Conservation (phyloP, 1,140 invertebrate genomes). For the Lepidurus arcticus region DNA sequence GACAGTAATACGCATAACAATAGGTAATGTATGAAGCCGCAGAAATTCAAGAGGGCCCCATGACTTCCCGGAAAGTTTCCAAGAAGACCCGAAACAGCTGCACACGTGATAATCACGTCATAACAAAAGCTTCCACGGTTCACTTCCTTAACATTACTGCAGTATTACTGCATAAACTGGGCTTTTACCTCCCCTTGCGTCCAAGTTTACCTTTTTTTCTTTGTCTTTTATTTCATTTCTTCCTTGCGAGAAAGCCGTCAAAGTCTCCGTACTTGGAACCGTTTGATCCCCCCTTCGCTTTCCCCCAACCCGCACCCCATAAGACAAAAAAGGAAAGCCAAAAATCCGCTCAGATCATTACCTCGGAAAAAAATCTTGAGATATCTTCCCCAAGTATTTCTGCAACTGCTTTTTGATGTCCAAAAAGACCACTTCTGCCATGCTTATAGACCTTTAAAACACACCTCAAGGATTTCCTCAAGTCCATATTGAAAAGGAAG, state of each 20-base stretch:
- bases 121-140: slow-evolving; percentile 4
- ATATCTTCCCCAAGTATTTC: no score
- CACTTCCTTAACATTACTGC: slow-evolving; percentile 8
- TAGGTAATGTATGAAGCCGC: background rate
- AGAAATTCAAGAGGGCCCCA: background rate
- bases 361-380: background rate
- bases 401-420: no score
- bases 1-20: slow-evolving; percentile 20
- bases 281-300: background rate
- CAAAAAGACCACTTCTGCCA: background rate
- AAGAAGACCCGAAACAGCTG: background rate
- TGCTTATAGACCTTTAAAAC: background rate
- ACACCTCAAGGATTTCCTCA: no score
- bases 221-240: slow-evolving; percentile 5
- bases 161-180: slow-evolving; percentile 6
- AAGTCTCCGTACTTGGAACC: background rate
- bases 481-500: background rate
- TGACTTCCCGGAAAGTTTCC: background rate
- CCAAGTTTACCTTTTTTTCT: background rate
- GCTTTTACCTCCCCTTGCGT: background rate
- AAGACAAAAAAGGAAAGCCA: background rate
- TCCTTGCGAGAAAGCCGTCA: background rate
- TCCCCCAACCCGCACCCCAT: background rate
- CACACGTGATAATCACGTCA: slow-evolving; percentile 19
- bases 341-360: slow-evolving; percentile 16